Evolutionary conservation across 2,888 invertebrate species (phyloP).

Genomic region (Aelia acuminata): DNA sequence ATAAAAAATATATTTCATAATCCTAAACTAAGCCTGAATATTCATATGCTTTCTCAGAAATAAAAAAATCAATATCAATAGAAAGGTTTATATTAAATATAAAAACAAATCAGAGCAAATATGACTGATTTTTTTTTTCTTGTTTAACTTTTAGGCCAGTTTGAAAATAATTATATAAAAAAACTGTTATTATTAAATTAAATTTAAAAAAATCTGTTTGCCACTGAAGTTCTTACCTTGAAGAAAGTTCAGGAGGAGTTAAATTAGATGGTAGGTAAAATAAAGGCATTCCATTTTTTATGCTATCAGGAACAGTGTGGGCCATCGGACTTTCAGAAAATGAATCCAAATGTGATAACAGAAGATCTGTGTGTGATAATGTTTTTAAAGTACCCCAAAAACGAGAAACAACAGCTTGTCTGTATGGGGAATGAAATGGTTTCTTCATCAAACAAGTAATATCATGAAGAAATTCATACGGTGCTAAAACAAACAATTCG

Average conservation of each 20-base stretch:
- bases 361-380: conserved; percentile 77
- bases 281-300: conserved; percentile 79
- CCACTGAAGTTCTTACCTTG: conserved; percentile 68
- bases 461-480: conserved; percentile 83
- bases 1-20: no score
- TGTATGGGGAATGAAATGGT: conserved; percentile 76
- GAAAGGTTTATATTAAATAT: no score
- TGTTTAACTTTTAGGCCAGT: no score
- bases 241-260: conserved; percentile 69
- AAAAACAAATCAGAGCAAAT: no score
- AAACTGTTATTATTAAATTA: no score
- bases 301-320: conserved; percentile 79
- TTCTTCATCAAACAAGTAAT: conserved; percentile 78
- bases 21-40: no score
- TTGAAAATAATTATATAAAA: no score
- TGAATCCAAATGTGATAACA: conserved; percentile 80
- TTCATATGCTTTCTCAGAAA: no score
- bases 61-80: no score
- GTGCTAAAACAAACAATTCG: conserved; percentile 70
- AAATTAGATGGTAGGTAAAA: conserved; percentile 74
- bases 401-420: conserved; percentile 77
- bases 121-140: no score
- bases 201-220: no score
- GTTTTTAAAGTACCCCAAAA: conserved; percentile 78
- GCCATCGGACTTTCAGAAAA: conserved; percentile 75